Base-by-base conservation (phyloP, 2,797 vertebrate species). In the Hydrocynus forskahlii region DNA sequence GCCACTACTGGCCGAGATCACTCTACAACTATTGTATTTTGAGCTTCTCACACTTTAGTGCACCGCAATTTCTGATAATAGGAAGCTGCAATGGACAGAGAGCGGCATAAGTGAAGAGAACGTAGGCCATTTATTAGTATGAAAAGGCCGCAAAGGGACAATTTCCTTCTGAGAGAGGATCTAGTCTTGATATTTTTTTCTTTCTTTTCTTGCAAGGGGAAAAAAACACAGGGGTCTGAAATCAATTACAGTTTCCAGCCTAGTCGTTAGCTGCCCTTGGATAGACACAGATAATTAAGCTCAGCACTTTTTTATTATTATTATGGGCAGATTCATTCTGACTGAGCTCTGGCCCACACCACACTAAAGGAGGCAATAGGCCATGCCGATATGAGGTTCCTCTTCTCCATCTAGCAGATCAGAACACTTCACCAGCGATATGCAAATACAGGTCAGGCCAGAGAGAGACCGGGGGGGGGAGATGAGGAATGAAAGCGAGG, bases 231-330 rank as follows among this genome's bases (percentile, higher is more conserved):
- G 81, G 88, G 84, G 86, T 86, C 87, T 89, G 89, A 92, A 94
- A 94, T 94, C 92, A 93, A 93, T 93, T 93, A 92, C 90, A 89
- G 87, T 90, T 83, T 91, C 63, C 80, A 78, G 83, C 89, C 82
- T 79, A 89, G 92, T 94, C 91, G 86, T 94, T 95, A 94, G 93
- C 92, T 88, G 93, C 91, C 92, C 92, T 92, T 88, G 89, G 92
- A 93, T 91, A 85, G 92, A 88, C 92, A 92, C 90, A 88, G 93
- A 92, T 94, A 94, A 95, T 94, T 94, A 94, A 92, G 89, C 88
- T 85, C 81, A 40, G 86, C 68, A 81, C 82, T 86, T 86, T 86
- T 87, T 85, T 83, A n/a, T 48, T 48, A 82, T 83, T 84, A 86
- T 88, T 86, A 84, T 63, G 76, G 84, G 67, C 66, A 85, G 69